Percentiles rank a stretch among this genome's conserved stretches.
These are phyloP conservation scores for Scaptomyza graminum DNA, from an alignment of 1,140 invertebrate species.

Conservation along the genomic window DNA sequence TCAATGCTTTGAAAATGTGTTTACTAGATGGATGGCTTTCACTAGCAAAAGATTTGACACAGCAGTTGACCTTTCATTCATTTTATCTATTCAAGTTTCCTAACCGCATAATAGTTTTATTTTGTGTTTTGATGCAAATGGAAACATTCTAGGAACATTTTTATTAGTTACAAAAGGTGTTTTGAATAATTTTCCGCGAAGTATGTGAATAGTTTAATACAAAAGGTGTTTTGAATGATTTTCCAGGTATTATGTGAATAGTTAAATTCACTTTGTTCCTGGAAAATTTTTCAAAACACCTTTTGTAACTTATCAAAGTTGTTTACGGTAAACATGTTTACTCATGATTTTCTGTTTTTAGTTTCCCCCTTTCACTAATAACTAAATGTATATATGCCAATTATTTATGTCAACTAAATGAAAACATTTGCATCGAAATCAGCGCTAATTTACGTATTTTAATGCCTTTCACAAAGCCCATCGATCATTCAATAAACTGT, in stretches of 20 bases:
- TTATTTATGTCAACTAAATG: constrained; percentile 45
- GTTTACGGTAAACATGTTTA: too few species aligned
- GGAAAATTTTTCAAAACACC: too few species aligned
- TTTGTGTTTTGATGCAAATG: too few species aligned
- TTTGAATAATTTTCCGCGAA: background rate
- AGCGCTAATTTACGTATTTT: constrained; percentile 55
- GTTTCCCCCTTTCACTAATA: constrained; percentile 4
- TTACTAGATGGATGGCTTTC: too few species aligned
- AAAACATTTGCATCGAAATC: constrained; percentile 27
- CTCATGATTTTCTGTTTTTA: background rate
- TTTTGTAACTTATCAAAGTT: too few species aligned
- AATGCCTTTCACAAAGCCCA: constrained; percentile 13
- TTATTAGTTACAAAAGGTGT: background rate
- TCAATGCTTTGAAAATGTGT: too few species aligned
- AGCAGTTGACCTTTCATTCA: too few species aligned
- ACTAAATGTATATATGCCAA: constrained; percentile 40
- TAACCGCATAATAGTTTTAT: too few species aligned
- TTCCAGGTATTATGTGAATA: background rate
- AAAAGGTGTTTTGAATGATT: background rate
- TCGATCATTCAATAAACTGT: constrained; percentile 16
- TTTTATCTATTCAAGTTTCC: too few species aligned
- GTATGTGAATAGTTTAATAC: background rate
- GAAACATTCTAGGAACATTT: background rate
- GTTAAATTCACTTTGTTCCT: too few species aligned
- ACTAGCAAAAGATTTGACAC: too few species aligned